These are phyloP conservation scores for Pseudolaguvia tuberculata DNA, from an alignment of 2,113 vertebrate species.

Conservation along the genomic window DNA sequence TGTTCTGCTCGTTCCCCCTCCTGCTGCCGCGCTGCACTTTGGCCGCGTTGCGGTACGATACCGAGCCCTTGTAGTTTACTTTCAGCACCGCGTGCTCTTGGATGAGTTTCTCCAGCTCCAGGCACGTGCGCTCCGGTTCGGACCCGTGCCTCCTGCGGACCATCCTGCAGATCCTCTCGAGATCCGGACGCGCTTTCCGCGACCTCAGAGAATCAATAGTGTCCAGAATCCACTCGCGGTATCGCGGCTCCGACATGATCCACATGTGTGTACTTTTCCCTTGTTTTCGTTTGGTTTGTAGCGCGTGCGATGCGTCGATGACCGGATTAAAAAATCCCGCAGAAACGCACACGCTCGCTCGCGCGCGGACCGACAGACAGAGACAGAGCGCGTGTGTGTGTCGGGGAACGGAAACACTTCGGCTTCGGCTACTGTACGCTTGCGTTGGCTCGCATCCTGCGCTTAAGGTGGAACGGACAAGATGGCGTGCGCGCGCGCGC, in stretches of 20 bases:
- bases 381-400: background rate
- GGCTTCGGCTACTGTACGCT: slow-evolving; percentile 57
- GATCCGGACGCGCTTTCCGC: slow-evolving; percentile 87
- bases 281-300: background rate
- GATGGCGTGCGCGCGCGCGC: slow-evolving; percentile 59
- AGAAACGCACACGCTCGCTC: background rate
- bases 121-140: slow-evolving; percentile 82
- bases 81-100: slow-evolving; percentile 83
- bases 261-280: background rate
- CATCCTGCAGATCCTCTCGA: slow-evolving; percentile 89
- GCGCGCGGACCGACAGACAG: background rate
- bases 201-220: slow-evolving; percentile 90
- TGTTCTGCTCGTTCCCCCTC: slow-evolving; percentile 70
- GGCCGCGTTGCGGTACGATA: slow-evolving; percentile 85
- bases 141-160: slow-evolving; percentile 86
- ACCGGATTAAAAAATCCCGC: background rate
- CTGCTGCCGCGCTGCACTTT: slow-evolving; percentile 78
- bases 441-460: slow-evolving; percentile 70
- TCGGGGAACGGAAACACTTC: slow-evolving; percentile 72
- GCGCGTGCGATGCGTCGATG: background rate
- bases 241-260: slow-evolving; percentile 72
- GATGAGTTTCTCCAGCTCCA: slow-evolving; percentile 86
- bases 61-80: slow-evolving; percentile 90
- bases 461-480: slow-evolving; percentile 73
- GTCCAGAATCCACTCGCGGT: slow-evolving; percentile 87